Conservation (phyloP, 2,113 vertebrate genomes). For the Melospiza georgiana region DNA sequence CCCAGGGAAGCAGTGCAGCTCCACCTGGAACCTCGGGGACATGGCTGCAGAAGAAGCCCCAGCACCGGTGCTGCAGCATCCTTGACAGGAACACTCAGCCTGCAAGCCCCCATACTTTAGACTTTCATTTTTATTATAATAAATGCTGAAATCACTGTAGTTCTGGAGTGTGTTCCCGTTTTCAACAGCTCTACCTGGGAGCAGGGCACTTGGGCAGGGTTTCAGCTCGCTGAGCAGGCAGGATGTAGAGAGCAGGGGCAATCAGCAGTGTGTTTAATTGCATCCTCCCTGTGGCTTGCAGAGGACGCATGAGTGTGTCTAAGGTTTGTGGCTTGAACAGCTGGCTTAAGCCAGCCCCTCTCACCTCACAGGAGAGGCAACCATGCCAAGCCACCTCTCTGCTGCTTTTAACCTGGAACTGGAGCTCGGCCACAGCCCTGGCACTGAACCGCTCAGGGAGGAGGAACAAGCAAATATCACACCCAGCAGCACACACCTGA, state of each 20-base stretch:
- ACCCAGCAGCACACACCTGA: neutral
- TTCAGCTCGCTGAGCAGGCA: neutral
- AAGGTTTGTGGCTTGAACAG: neutral
- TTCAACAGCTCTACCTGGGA: neutral
- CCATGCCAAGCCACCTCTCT: accelerated
- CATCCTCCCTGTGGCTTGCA: neutral
- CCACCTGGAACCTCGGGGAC: no score
- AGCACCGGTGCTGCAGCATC: neutral
- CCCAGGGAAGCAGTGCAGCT: neutral
- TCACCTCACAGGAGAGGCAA: neutral
- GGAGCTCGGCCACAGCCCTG: accelerated
- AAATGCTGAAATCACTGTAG: neutral
- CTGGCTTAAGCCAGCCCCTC: neutral
- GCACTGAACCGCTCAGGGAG: accelerated
- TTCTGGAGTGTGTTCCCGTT: neutral
- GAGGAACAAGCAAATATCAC: accelerated
- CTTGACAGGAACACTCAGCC: neutral
- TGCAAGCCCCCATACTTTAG: neutral
- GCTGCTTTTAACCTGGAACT: neutral
- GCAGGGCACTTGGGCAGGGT: neutral
- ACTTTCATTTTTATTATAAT: neutral
- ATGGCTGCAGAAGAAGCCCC: neutral
- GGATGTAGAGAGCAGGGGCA: neutral
- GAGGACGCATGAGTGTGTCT: neutral
- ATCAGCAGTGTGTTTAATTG: neutral